phyloP scores from a whole-genome alignment of 2,797 vertebrate species.

The Staurois parvus region DNA sequence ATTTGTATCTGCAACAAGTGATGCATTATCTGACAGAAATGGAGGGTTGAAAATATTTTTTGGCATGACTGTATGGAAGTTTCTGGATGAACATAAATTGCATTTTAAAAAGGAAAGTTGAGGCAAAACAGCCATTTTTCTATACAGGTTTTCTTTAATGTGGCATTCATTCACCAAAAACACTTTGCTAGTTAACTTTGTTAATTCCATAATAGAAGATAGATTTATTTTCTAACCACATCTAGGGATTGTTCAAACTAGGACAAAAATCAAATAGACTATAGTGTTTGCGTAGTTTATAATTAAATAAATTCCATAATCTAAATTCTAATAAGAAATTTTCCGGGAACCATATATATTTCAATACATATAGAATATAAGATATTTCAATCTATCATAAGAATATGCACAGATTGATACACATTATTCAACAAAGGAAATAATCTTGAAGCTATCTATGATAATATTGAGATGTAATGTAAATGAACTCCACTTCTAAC shows the following conservation, averaged over 20 bases:
- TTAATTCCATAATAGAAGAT: background rate
- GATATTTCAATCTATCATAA: background rate
- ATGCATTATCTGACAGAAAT: too few relatives aligned
- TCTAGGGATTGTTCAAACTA: too few relatives aligned
- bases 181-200: too few relatives aligned
- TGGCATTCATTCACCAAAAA: background rate
- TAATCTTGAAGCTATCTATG: background rate
- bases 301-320: background rate
- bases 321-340: background rate
- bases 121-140: background rate
- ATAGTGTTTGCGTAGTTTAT: background rate
- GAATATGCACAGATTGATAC: background rate
- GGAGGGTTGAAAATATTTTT: too few relatives aligned
- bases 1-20: too few relatives aligned
- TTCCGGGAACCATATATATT: background rate
- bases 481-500: background rate
- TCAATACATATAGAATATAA: too few relatives aligned
- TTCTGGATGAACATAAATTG: too few relatives aligned
- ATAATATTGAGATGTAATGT: background rate
- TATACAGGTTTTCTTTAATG: too few relatives aligned
- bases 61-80: too few relatives aligned
- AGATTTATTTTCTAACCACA: background rate
- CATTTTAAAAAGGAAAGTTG: background rate
- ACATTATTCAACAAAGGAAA: background rate
- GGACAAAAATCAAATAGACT: background rate